These are phyloP conservation scores for Lichenostomus cassidix DNA, from an alignment of 2,113 vertebrate genomes.

Conservation along the genomic window DNA sequence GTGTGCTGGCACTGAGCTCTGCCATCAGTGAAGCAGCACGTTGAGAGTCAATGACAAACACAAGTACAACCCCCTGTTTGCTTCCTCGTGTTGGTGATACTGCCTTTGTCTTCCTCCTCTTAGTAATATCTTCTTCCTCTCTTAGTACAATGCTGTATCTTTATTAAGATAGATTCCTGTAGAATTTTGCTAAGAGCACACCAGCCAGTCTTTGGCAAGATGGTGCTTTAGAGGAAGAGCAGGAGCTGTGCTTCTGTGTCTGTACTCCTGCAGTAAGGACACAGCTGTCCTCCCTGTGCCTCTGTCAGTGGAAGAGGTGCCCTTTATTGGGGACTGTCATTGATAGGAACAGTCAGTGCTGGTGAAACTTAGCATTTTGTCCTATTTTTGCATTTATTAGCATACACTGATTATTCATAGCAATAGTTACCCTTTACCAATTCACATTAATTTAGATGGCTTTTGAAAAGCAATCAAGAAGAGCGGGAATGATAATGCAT, in stretches of 20 bases:
- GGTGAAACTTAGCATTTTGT: slow-evolving; percentile 1
- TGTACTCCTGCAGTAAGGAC: background rate
- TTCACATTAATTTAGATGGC: slow-evolving; percentile 67
- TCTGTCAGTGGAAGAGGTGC: background rate
- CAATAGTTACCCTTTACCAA: slow-evolving; percentile 70
- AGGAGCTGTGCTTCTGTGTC: background rate
- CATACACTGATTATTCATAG: slow-evolving; percentile 72
- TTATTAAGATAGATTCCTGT: rapidly evolving
- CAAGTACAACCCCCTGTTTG: background rate
- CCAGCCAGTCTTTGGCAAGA: background rate
- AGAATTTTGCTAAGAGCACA: background rate
- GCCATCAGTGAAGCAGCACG: rapidly evolving
- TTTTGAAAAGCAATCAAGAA: slow-evolving; percentile 76
- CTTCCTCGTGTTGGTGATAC: background rate
- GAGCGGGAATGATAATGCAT: slow-evolving; percentile 60
- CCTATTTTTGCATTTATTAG: slow-evolving; percentile 73
- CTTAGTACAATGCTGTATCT: background rate
- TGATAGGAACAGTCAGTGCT: background rate
- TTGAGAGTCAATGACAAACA: rapidly evolving
- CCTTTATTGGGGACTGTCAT: background rate
- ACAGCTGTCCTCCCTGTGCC: background rate
- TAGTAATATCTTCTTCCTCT: background rate
- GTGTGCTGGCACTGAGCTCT: background rate
- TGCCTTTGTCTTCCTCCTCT: background rate
- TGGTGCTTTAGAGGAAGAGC: background rate